These are phyloP conservation scores for Syrmaticus mikado DNA, from an alignment of 2,113 vertebrate genomes.

Conservation along the genomic window DNA sequence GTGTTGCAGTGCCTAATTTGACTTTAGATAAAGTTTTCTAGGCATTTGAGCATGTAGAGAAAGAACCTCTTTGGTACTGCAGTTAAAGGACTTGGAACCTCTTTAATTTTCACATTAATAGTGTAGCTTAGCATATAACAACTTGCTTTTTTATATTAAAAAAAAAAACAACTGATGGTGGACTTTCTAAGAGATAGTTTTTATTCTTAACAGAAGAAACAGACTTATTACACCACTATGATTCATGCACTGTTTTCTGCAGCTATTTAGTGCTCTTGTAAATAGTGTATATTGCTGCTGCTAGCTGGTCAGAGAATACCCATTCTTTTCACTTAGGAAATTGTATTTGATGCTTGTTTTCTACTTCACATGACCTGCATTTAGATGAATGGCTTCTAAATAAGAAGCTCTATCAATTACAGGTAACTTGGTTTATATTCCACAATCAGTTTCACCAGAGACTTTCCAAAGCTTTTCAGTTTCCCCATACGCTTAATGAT, in stretches of 20 bases:
- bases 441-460: neutral
- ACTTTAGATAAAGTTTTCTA: neutral
- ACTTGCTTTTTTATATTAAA: neutral
- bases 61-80: neutral
- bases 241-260: neutral
- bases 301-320: neutral
- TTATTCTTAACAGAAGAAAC: neutral
- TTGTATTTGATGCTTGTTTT: neutral
- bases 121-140: neutral
- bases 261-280: neutral
- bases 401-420: neutral
- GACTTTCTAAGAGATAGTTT: neutral
- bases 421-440: neutral
- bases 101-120: neutral
- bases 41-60: accelerated
- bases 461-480: neutral
- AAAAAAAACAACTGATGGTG: neutral
- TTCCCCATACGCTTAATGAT: neutral
- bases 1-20: neutral
- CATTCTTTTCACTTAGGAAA: neutral
- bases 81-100: neutral
- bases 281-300: neutral
- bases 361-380: neutral
- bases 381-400: neutral
- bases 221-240: neutral